phyloP scores from a whole-genome alignment of 2,888 invertebrate species.

The Teleogryllus oceanicus region DNA sequence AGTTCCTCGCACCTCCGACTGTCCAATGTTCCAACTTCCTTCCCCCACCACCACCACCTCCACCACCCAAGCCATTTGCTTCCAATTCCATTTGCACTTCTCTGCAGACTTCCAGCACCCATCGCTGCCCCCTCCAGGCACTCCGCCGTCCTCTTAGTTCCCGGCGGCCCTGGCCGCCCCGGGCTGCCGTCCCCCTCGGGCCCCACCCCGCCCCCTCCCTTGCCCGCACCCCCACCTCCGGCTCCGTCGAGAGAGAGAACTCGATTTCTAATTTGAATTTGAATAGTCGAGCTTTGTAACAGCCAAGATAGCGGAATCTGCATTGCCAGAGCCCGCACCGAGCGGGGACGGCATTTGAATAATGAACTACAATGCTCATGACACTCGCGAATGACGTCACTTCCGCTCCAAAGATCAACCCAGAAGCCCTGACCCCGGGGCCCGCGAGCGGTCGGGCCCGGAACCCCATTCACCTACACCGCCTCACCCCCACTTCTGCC shows the following conservation, averaged over 20 bases:
- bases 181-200: background rate
- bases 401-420: constrained; percentile 6
- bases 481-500: too few species aligned
- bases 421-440: background rate
- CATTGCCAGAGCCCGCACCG: background rate
- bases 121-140: background rate
- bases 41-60: too few species aligned
- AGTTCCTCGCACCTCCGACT: too few species aligned
- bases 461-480: too few species aligned
- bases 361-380: constrained; percentile 18
- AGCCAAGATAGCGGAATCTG: constrained; percentile 18
- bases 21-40: too few species aligned
- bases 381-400: constrained; percentile 2
- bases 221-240: background rate
- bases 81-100: background rate
- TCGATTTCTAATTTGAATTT: constrained; percentile 10
- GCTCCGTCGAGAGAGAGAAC: background rate
- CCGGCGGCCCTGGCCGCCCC: background rate
- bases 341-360: background rate
- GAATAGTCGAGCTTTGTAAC: constrained; percentile 18
- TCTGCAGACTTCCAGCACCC: constrained; percentile 3
- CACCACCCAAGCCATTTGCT: too few species aligned
- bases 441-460: too few species aligned
- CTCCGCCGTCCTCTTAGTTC: background rate
- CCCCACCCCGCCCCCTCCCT: background rate